Conservation (phyloP, 1,140 invertebrate species). For the Bombus turneri region DNA sequence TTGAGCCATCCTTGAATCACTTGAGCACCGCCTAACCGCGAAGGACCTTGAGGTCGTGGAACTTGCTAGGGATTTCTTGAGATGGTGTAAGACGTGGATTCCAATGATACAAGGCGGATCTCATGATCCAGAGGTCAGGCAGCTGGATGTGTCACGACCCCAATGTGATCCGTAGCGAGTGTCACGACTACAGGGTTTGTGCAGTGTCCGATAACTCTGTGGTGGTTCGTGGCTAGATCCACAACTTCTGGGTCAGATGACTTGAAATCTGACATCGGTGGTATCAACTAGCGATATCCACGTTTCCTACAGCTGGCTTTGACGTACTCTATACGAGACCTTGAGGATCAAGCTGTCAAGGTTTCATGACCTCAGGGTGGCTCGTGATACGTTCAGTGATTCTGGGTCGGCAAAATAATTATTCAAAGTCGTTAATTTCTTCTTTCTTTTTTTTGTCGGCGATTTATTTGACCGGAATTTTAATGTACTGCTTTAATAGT, state of each 20-base stretch:
- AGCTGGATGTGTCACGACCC: background rate
- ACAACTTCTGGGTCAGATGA: too few relatives aligned
- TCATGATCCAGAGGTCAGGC: background rate
- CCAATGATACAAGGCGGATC: background rate
- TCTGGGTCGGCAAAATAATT: background rate
- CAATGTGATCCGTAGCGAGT: background rate
- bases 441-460: background rate
- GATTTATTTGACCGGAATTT: background rate
- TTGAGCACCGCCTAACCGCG: background rate
- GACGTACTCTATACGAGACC: too few relatives aligned
- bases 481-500: constrained; percentile 24
- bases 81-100: background rate
- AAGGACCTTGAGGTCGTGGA: background rate
- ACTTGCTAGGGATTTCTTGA: background rate
- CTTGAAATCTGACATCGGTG: too few relatives aligned
- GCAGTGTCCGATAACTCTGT: background rate
- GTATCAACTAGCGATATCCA: too few relatives aligned
- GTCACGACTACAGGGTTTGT: background rate
- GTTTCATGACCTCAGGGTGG: background rate
- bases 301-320: too few relatives aligned
- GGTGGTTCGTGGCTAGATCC: background rate
- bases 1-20: too few relatives aligned
- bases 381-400: background rate
- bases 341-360: too few relatives aligned
- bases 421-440: background rate